These are phyloP conservation scores for Oligia strigilis DNA, from an alignment of 2,888 invertebrate species.

Conservation along the genomic window DNA sequence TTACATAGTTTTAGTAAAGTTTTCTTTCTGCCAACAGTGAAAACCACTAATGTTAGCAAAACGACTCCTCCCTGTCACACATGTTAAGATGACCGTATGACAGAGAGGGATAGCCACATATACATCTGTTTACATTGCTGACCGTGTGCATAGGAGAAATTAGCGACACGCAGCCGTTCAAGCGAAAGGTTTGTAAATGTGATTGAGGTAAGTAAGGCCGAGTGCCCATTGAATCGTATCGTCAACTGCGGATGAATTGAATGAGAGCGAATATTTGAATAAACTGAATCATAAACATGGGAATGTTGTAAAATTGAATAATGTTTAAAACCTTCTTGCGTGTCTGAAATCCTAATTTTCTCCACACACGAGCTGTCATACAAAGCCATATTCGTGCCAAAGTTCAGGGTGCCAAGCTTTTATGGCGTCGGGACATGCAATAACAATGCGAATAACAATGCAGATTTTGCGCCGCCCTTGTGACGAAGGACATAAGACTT, in stretches of 20 bases:
- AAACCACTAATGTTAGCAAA: conserved; percentile 55
- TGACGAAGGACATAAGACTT: conserved; percentile 48
- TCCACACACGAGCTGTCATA: conserved; percentile 21
- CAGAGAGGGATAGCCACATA: conserved; percentile 58
- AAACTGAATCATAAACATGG: conserved; percentile 26
- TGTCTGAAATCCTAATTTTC: conserved; percentile 19
- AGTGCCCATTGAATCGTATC: conserved; percentile 58
- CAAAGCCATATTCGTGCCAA: conserved; percentile 46
- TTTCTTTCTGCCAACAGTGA: conserved; percentile 60
- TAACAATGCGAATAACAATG: conserved; percentile 55
- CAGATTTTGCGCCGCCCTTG: conserved; percentile 55
- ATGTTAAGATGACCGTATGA: conserved; percentile 41
- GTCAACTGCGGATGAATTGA: conserved; percentile 38
- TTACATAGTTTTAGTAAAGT: conserved; percentile 63
- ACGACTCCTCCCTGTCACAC: conserved; percentile 45
- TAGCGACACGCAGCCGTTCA: conserved; percentile 67
- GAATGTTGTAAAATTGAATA: background rate
- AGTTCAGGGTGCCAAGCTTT: conserved; percentile 53
- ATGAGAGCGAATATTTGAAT: conserved; percentile 34
- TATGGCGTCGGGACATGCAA: conserved; percentile 32
- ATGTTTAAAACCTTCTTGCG: conserved; percentile 11
- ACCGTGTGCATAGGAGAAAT: conserved; percentile 67
- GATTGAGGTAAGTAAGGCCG: conserved; percentile 56
- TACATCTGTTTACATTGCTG: conserved; percentile 63
- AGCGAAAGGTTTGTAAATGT: conserved; percentile 69